Evolutionary conservation across 2,888 invertebrate genomes (phyloP).

Genomic region (Cynaeus angustus): DNA sequence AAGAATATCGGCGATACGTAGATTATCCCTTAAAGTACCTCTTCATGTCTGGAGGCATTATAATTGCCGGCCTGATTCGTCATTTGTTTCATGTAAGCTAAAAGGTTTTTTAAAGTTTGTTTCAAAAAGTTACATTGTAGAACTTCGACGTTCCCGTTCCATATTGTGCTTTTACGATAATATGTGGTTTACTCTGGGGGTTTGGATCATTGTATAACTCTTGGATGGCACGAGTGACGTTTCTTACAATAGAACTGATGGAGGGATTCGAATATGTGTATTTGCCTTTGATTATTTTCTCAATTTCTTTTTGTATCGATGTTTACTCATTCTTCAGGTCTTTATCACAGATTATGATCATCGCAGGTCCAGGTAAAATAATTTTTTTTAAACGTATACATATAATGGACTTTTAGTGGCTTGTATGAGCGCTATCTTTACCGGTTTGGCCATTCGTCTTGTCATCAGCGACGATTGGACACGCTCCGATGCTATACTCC

Average conservation of each 20-base stretch:
- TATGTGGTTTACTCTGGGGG: not conserved
- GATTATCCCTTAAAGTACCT: too few relatives aligned
- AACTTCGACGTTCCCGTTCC: not conserved
- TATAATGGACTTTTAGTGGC: too few relatives aligned
- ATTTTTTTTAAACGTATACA: too few relatives aligned
- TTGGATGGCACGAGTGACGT: not conserved
- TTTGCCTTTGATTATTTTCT: not conserved
- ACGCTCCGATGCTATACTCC: not conserved
- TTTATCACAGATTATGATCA: constrained; percentile 20
- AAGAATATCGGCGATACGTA: too few relatives aligned
- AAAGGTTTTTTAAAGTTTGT: not conserved
- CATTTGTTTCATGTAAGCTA: not conserved
- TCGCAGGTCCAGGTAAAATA: constrained; percentile 14
- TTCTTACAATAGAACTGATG: not conserved
- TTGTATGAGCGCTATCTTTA: not conserved
- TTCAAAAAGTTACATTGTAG: not conserved
- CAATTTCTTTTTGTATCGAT: constrained; percentile 11
- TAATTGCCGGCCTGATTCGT: not conserved
- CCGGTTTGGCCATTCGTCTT: not conserved
- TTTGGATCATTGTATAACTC: not conserved
- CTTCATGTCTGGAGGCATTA: too few relatives aligned
- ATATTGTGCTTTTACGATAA: not conserved
- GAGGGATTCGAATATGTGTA: not conserved
- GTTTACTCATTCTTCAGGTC: constrained; percentile 14
- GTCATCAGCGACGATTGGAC: not conserved